Conservation (phyloP, 2,113 vertebrate species). For the Burhinus oedicnemus region DNA sequence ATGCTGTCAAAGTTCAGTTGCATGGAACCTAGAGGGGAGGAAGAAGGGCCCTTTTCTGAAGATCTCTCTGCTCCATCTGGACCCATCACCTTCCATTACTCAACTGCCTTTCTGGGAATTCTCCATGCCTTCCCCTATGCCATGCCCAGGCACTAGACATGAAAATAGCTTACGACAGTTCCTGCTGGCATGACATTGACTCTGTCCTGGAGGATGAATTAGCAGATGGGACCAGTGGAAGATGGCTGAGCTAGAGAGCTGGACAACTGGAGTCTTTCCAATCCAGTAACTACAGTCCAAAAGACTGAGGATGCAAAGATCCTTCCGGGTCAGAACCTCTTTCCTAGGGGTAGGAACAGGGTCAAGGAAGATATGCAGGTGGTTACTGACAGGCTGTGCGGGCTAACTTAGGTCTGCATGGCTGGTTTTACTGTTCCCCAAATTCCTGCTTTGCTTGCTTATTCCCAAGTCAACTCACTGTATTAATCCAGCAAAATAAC, state of each 20-base stretch:
- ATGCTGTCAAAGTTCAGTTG: background rate
- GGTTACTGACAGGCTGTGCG: background rate
- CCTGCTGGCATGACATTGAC: background rate
- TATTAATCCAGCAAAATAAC: background rate
- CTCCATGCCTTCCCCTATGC: background rate
- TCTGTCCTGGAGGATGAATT: background rate
- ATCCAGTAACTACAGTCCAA: background rate
- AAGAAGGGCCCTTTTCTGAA: background rate
- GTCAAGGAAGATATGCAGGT: background rate
- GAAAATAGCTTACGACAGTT: background rate
- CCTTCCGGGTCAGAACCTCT: background rate
- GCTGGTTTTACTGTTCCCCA: background rate
- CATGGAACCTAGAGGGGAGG: background rate
- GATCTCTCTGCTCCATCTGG: background rate
- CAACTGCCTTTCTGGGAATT: background rate
- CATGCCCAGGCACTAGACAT: background rate
- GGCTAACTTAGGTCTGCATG: background rate
- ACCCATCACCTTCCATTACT: background rate
- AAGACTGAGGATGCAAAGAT: background rate
- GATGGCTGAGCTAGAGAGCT: background rate
- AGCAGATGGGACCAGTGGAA: conserved; percentile 11
- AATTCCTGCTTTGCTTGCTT: background rate
- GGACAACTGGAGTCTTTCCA: conserved; percentile 21
- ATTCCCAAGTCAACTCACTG: background rate
- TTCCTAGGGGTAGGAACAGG: background rate